Base-by-base conservation (phyloP, 2,888 invertebrate genomes). In the Strigamia maritima region DNA sequence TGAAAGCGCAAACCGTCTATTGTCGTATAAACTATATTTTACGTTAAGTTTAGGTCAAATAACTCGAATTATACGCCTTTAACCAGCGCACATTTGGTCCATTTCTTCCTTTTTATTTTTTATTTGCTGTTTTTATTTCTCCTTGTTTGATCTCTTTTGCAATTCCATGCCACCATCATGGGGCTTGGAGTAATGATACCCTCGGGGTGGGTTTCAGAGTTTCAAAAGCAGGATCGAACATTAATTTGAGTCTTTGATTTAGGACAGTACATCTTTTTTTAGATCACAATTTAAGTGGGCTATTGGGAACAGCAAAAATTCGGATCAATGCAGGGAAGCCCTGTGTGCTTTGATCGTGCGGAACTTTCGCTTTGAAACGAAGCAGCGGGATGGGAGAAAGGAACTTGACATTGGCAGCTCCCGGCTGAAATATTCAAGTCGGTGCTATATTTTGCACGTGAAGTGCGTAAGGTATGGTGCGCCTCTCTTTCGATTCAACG, bases 351-450 rank as follows among this genome's bases (percentile, higher is more conserved):
- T 12, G 26, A 16, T 10, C 16, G 70, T 70, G 70, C 70, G 70
- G 70, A 28, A 22, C 24, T 60, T 60, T 60, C 22, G 26, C 26
- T 26, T 26, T 28, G 12, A 14, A 70, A 70, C 70, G 70, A 24
- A 24, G 70, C 28, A 70, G 26, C 12, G 70, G 70, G 28, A 28
- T 26, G 2, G 8, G 40, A 70, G 70, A 70, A 70, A 70, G 70
- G 8, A 28, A 70, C 26, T 70, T 70, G 28, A 26, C 70, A 19
- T 54, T 19, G 22, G n/a, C 35, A 35, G 35, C 35, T 35, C 35
- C 35, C 54, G 70, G 28, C 70, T 70, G 70, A 70, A n/a, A 28
- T 70, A 70, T 70, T 70, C 70, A 70, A 70, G 70, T 70, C 28
- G 14, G 70, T 70, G 70, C 70, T 26, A 70, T 26, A 28, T 70